Conservation (phyloP, 2,888 invertebrate species). For the Liodrosophila aerea region DNA sequence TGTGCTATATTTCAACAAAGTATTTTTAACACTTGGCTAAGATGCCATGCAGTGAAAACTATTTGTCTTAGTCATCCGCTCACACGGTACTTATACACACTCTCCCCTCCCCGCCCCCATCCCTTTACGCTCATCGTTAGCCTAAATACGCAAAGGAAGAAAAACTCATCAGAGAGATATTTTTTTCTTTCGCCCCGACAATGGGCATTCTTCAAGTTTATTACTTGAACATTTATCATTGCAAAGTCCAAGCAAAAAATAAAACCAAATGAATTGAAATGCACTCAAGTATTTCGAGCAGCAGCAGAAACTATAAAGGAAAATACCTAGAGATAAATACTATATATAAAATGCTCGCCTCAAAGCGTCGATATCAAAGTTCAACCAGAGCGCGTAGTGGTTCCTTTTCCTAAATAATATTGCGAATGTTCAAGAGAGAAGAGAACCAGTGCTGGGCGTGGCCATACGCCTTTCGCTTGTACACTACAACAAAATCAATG, state of each 20-base stretch:
- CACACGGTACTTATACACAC: slow-evolving; percentile 11
- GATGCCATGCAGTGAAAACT: slow-evolving; percentile 44
- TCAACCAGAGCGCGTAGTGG: slow-evolving; percentile 37
- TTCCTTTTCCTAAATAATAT: slow-evolving; percentile 49
- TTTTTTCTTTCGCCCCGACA: slow-evolving; percentile 35
- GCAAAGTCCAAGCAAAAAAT: slow-evolving; percentile 41
- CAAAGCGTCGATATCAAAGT: slow-evolving; percentile 48
- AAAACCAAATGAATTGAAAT: slow-evolving; percentile 49
- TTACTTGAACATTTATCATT: slow-evolving; percentile 65
- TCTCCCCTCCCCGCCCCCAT: not conserved
- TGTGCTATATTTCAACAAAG: slow-evolving; percentile 52
- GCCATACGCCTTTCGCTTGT: slow-evolving; percentile 40
- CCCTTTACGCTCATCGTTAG: slow-evolving; percentile 32
- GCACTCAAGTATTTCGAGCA: slow-evolving; percentile 47
- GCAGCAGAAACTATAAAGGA: not conserved
- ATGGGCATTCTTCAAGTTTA: slow-evolving; percentile 70
- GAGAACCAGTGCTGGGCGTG: slow-evolving; percentile 12
- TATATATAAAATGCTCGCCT: not conserved
- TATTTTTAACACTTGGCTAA: slow-evolving; percentile 59
- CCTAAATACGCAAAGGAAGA: slow-evolving; percentile 31
- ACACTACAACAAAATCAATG: slow-evolving; percentile 61
- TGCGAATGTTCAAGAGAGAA: slow-evolving; percentile 41
- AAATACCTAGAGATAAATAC: not conserved
- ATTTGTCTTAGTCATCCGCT: slow-evolving; percentile 65
- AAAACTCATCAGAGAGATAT: slow-evolving; percentile 29